Percentiles rank a stretch among this genome's conserved stretches.
These are phyloP conservation scores for Myrmophylax atrothorax DNA, from an alignment of 2,113 vertebrate species.

Conservation along the genomic window DNA sequence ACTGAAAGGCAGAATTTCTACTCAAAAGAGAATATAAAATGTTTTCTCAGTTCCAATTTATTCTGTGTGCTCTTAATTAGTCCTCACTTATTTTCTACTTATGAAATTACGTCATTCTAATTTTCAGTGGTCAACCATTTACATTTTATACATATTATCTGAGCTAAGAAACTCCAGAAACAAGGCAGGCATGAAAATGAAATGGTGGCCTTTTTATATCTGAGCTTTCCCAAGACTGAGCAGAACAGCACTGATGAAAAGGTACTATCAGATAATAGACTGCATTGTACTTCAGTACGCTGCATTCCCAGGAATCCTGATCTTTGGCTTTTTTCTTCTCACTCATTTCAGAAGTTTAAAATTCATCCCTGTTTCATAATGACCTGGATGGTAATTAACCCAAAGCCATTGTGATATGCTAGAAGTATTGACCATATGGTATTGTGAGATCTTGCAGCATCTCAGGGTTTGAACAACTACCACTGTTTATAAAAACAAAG, in stretches of 20 bases:
- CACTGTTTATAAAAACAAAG: not conserved
- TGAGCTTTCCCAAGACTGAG: not conserved
- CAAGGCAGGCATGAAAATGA: not conserved
- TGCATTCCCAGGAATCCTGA: constrained; percentile 10
- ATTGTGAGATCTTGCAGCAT: not conserved
- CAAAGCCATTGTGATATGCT: not conserved
- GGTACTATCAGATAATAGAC: not conserved
- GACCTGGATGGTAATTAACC: not conserved
- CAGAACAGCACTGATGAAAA: not conserved
- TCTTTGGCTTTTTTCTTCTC: constrained; percentile 14
- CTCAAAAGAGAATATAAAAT: not conserved
- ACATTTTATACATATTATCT: not conserved
- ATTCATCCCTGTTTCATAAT: not conserved
- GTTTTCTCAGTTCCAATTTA: not conserved
- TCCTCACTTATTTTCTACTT: not conserved
- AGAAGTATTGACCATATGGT: not conserved
- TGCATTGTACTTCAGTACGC: not conserved
- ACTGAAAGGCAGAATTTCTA: not conserved
- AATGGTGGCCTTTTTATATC: not conserved
- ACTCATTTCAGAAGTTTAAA: constrained; percentile 4
- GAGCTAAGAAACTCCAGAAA: not conserved
- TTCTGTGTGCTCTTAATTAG: not conserved
- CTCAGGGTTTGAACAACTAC: not conserved
- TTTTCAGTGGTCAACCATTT: not conserved
- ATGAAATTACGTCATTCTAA: not conserved